phyloP scores from a whole-genome alignment of 2,888 invertebrate species.

The Notocelia uddmanniana region DNA sequence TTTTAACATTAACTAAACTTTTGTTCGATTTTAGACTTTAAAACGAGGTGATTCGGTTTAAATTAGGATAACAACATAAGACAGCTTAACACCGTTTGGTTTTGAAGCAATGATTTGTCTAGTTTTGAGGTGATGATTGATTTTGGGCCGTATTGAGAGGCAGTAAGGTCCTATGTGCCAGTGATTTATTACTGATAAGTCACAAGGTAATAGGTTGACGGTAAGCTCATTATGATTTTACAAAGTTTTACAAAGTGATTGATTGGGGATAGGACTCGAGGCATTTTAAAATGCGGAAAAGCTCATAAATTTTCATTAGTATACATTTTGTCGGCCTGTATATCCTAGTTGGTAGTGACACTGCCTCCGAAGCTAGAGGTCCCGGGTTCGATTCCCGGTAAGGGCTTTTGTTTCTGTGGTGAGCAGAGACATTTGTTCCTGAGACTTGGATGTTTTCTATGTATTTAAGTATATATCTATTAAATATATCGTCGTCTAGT shows the following conservation, averaged over 20 bases:
- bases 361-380: too few relatives aligned
- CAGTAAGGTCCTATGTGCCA: background rate
- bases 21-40: background rate
- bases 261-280: background rate
- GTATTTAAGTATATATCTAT: too few relatives aligned
- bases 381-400: too few relatives aligned
- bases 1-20: background rate
- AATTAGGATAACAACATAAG: background rate
- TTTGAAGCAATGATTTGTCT: constrained; percentile 11
- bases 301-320: background rate
- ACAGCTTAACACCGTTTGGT: background rate
- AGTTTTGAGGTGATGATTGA: constrained; percentile 23
- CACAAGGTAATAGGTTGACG: constrained; percentile 4
- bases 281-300: background rate
- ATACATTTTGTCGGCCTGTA: too few relatives aligned
- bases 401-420: too few relatives aligned
- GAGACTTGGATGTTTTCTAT: too few relatives aligned
- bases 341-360: too few relatives aligned
- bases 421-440: too few relatives aligned
- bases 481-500: too few relatives aligned
- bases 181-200: constrained; percentile 29
- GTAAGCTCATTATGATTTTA: constrained; percentile 25
- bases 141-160: constrained; percentile 6
- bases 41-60: background rate
- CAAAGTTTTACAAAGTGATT: constrained; percentile 23